Evolutionary conservation across 2,797 vertebrate genomes (phyloP), one percentile per base, ranked within the genome.

Genomic region (Halcyon leucocephala): DNA sequence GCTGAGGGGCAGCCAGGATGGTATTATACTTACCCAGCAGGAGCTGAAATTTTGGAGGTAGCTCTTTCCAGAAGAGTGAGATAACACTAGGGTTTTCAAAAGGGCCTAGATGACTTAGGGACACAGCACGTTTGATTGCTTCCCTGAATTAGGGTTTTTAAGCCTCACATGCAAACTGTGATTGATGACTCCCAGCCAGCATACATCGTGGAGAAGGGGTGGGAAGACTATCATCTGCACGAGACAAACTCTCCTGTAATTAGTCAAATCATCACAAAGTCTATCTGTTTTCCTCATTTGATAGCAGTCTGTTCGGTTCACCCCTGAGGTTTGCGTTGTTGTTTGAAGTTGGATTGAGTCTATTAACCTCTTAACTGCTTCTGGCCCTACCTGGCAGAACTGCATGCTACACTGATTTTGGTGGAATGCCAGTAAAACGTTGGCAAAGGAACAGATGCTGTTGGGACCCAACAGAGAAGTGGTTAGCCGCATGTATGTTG

Each of bases 401-500:
- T 46, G 84, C 64, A 66, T 0, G 0, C 67, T 78, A 13, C 78
- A 11, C 55, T 39, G 91, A 69, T 66, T 90, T 86, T 78, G 0
- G 8, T 85, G 90, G 90, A 89, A 94, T 95, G 96, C 81, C 90
- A 95, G 90, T 54, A 91, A 95, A 95, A 90, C 51, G 52, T 61
- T 96, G 96, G 95, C 96, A 93, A 61, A 92, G 88, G 88, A 95
- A 77, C 93, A 95, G 93, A 84, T 93, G 88, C 77, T 94, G 44
- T 14, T 93, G 80, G 52, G 91, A 95, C 83, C 80, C 90, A 93
- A 85, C 86, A 95, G 93, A 97, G 95, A 72, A 93, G 95, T 89
- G 96, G 95, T 97, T 96, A 97, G 93, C 94, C 84, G 5, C 93
- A 93, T 78, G 64, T 82, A 95, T 67, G 86, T 57, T 95, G 94